Evolutionary conservation across 2,888 invertebrate species (phyloP).

Genomic region (Hirtodrosophila duncani): DNA sequence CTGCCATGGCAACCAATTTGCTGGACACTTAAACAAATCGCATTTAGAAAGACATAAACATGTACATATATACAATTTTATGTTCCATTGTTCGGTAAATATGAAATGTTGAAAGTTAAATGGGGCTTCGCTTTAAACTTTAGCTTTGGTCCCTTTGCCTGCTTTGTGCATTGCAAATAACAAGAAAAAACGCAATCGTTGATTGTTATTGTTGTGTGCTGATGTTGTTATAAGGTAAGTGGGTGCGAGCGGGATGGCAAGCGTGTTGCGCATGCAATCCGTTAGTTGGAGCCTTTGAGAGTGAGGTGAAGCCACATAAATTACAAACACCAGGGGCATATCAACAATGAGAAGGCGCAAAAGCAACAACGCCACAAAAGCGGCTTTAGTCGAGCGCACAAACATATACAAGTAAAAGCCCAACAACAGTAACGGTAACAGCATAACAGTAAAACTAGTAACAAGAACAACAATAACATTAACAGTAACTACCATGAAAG

Average conservation of each 20-base stretch:
- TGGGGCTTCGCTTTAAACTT: background rate
- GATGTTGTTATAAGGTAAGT: background rate
- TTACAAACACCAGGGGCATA: slow-evolving; percentile 59
- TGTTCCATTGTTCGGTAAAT: slow-evolving; percentile 35
- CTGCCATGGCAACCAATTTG: slow-evolving; percentile 42
- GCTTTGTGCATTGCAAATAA: slow-evolving; percentile 9
- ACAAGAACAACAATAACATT: slow-evolving; percentile 31
- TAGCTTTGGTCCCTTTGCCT: background rate
- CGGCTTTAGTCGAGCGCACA: slow-evolving; percentile 54
- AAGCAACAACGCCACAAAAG: slow-evolving; percentile 52
- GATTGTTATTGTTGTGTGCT: background rate
- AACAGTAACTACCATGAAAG: too few relatives aligned
- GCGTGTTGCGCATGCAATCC: slow-evolving; percentile 16
- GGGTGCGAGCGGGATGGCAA: slow-evolving; percentile 23
- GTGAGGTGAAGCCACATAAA: slow-evolving; percentile 66
- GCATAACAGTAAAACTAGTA: slow-evolving; percentile 6
- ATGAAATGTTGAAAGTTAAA: slow-evolving; percentile 32
- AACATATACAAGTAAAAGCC: too few relatives aligned
- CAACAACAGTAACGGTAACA: slow-evolving; percentile 40
- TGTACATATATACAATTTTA: slow-evolving; percentile 25
- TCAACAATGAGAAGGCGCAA: slow-evolving; percentile 50
- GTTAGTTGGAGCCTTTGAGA: slow-evolving; percentile 2
- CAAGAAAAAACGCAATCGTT: slow-evolving; percentile 5
- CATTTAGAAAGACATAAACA: slow-evolving; percentile 30
- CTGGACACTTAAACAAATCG: slow-evolving; percentile 21